phyloP scores from a whole-genome alignment of 2,888 invertebrate species.

The Drosophila multiciliata region DNA sequence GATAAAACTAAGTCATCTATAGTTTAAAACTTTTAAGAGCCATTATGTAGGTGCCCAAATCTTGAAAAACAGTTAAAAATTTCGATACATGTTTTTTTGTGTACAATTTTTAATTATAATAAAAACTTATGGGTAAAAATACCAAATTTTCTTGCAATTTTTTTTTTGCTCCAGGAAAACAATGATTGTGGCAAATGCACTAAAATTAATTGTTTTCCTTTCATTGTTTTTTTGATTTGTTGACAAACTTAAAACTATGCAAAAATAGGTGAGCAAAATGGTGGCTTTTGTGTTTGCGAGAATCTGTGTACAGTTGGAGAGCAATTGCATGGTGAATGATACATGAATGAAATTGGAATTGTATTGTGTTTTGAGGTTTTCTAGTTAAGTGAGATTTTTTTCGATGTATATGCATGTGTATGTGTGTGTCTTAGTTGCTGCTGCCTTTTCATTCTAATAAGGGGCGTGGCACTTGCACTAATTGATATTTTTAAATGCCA shows the following conservation, averaged over 20 bases:
- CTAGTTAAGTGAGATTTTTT: slow-evolving; percentile 12
- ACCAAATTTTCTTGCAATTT: slow-evolving; percentile 39
- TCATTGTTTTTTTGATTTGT: slow-evolving; percentile 24
- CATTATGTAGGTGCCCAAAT: background rate
- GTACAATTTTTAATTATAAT: slow-evolving; percentile 64
- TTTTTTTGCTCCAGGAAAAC: slow-evolving; percentile 29
- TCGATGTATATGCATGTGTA: slow-evolving; percentile 15
- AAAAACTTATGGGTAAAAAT: slow-evolving; percentile 57
- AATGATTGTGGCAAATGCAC: slow-evolving; percentile 40
- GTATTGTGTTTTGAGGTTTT: slow-evolving; percentile 28
- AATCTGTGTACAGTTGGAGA: slow-evolving; percentile 52
- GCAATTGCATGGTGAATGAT: slow-evolving; percentile 44
- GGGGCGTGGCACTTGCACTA: slow-evolving; percentile 54
- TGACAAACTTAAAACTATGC: slow-evolving; percentile 72
- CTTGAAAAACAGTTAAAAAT: background rate
- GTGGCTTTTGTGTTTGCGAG: slow-evolving; percentile 19
- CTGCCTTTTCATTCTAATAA: slow-evolving; percentile 12
- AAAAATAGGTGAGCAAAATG: slow-evolving; percentile 66
- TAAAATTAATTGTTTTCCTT: slow-evolving; percentile 56
- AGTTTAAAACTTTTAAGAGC: background rate
- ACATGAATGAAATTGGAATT: slow-evolving; percentile 43
- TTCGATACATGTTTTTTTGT: slow-evolving; percentile 8
- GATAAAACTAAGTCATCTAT: background rate
- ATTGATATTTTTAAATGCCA: slow-evolving; percentile 30
- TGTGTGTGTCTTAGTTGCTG: slow-evolving; percentile 13